Percentiles rank a stretch among this genome's conserved stretches.
These are phyloP conservation scores for Amiota minor DNA, from an alignment of 2,888 invertebrate species.

Conservation along the genomic window DNA sequence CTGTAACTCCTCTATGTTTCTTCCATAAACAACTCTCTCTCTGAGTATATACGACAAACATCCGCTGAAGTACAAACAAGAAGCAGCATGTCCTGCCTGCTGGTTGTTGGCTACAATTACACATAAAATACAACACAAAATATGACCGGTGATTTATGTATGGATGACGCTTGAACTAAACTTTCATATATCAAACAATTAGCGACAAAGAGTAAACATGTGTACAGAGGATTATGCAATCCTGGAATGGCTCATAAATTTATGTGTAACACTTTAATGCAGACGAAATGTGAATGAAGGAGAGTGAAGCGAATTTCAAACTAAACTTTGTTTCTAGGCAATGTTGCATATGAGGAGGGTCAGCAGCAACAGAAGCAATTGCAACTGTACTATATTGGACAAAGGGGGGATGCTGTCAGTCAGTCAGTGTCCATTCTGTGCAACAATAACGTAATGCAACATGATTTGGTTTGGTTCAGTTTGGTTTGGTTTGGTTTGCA, in stretches of 20 bases:
- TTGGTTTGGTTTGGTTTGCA: background rate
- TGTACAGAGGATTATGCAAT: slow-evolving; percentile 15
- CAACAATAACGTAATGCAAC: background rate
- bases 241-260: slow-evolving; percentile 22
- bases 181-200: slow-evolving; percentile 58
- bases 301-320: too few species aligned
- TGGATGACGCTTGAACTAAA: background rate
- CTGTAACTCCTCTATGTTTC: too few species aligned
- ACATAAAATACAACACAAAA: background rate
- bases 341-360: background rate
- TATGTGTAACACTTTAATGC: slow-evolving; percentile 21
- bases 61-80: too few species aligned
- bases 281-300: background rate
- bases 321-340: background rate
- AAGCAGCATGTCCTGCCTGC: background rate
- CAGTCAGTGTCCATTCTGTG: slow-evolving; percentile 41
- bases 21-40: too few species aligned
- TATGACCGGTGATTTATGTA: slow-evolving; percentile 5
- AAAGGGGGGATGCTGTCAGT: background rate
- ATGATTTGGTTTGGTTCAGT: slow-evolving; percentile 10
- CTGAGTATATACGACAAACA: too few species aligned
- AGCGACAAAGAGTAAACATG: slow-evolving; percentile 59
- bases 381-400: background rate
- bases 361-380: slow-evolving; percentile 33
- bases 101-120: background rate